phyloP scores from a whole-genome alignment of 2,888 invertebrate genomes.

The Ecdyonurus torrentis region DNA sequence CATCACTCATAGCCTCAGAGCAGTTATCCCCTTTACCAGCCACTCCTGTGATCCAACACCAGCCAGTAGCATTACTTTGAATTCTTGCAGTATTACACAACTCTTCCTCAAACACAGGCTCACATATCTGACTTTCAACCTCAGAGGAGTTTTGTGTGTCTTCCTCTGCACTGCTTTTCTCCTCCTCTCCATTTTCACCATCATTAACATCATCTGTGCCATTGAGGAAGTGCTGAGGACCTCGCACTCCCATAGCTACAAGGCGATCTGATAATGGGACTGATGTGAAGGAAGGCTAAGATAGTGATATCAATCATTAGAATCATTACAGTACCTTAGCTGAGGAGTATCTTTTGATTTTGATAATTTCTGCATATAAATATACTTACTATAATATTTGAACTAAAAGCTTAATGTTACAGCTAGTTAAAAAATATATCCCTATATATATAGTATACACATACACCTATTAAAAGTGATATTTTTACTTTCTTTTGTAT shows the following conservation, averaged over 20 bases:
- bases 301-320: too few species aligned
- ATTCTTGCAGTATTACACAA: slow-evolving; percentile 34
- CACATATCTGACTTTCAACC: background rate
- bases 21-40: slow-evolving; percentile 50
- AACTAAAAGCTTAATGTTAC: too few species aligned
- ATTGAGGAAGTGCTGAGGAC: background rate
- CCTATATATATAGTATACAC: too few species aligned
- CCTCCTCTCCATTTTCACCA: background rate
- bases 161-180: too few species aligned
- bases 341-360: too few species aligned
- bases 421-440: too few species aligned
- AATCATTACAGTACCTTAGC: background rate
- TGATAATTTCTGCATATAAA: too few species aligned
- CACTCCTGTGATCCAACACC: slow-evolving; percentile 72
- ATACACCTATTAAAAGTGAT: too few species aligned
- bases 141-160: background rate
- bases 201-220: background rate
- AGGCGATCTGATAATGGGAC: background rate
- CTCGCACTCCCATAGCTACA: background rate
- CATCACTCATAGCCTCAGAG: slow-evolving; percentile 46
- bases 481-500: too few species aligned
- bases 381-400: too few species aligned
- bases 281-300: background rate
- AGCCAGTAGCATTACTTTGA: slow-evolving; percentile 53
- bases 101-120: slow-evolving; percentile 34